Conservation (phyloP, 1,140 invertebrate species). For the Anastatus disparis region DNA sequence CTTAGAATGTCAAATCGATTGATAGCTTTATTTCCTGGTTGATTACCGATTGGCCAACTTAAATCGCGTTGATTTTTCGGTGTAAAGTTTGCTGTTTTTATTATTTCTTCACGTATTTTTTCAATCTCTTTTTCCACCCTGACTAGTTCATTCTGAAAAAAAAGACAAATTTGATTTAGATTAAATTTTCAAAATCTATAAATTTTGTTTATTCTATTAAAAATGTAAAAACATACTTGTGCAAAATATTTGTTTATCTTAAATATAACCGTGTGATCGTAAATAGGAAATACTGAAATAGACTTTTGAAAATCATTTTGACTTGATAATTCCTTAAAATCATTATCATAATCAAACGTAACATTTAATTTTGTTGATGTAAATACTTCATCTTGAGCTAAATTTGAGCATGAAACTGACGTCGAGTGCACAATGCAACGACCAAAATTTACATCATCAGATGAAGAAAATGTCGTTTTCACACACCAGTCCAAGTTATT, state of each 20-base stretch:
- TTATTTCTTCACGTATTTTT: constrained; percentile 63
- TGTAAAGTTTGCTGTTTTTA: constrained; percentile 56
- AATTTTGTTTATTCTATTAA: not conserved
- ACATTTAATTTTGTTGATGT: constrained; percentile 66
- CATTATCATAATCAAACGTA: constrained; percentile 66
- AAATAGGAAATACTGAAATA: constrained; percentile 74
- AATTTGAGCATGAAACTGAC: constrained; percentile 70
- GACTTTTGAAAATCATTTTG: constrained; percentile 69
- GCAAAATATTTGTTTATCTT: constrained; percentile 78
- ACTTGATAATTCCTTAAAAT: constrained; percentile 59
- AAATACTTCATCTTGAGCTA: constrained; percentile 69
- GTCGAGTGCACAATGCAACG: constrained; percentile 80
- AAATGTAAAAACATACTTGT: constrained; percentile 64
- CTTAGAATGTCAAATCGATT: constrained; percentile 86
- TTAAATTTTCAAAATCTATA: not conserved
- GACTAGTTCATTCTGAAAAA: constrained; percentile 65
- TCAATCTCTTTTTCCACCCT: constrained; percentile 66
- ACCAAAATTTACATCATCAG: constrained; percentile 85
- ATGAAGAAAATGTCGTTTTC: constrained; percentile 80
- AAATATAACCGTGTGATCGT: constrained; percentile 73
- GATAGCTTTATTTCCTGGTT: constrained; percentile 73
- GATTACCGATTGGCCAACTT: constrained; percentile 86
- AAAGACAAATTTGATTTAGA: constrained; percentile 10
- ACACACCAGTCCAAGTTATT: constrained; percentile 86
- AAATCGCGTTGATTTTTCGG: constrained; percentile 66